phyloP scores from a whole-genome alignment of 2,113 vertebrate species.

The human region GRCh38 chr9:134722001-134722500 shows the following conservation, averaged over 20 bases:
- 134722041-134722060: accelerated
- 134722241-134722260: accelerated
- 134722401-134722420: neutral
- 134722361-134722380: accelerated
- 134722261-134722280: neutral
- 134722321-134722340: accelerated
- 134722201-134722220: accelerated
- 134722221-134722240: accelerated
- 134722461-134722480: neutral
- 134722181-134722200: accelerated
- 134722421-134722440: accelerated
- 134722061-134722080: accelerated
- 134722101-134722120: accelerated
- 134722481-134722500: accelerated
- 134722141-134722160: accelerated
- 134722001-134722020: neutral
- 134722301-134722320: accelerated
- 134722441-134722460: accelerated
- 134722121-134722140: too few relatives aligned
- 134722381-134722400: accelerated
- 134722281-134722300: neutral
- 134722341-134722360: accelerated
- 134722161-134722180: accelerated
- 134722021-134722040: neutral
- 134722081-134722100: accelerated